Evolutionary conservation across 1,140 invertebrate genomes (phyloP), one percentile per base, ranked within the genome.

Genomic region (Bombus confusus): DNA sequence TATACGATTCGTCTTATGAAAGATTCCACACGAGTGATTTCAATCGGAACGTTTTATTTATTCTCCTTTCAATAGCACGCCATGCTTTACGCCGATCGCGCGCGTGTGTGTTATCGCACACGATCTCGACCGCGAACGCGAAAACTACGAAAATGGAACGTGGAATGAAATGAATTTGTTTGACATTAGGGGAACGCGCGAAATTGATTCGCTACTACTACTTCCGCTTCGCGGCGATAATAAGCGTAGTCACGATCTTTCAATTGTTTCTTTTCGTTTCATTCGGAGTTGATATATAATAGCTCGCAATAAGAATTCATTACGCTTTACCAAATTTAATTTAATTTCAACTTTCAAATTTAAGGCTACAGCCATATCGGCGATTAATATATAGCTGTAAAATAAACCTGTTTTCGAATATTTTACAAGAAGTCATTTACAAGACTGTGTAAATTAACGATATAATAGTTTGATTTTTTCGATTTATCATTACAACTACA

Each of bases 61-160:
- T 85, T 15, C 25, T 62, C 22, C 69, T 52, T 41, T 39, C 37
- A n/a, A 18, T 22, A 13, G 13, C 10, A 9, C 15, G 37, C 13
- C 12, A 34, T 25, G 22, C 13, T 39, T 43, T 69, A 31, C 18
- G 47, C 47, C 47, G 47, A 22, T 52, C 6, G 47, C 18, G 18
- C 6, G 47, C 18, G 18, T 52, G 47, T 52, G 47, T 22, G 22
- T 69, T 22, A 37, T 37, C 39, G 39, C 12, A 13, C 25, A 68
- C 10, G 22, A 15, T 8, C 28, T 28, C 34, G 64, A 6, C 37
- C 39, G 25, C 34, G 47, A 68, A 52, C 34, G 34, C 6, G 59
- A 68, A 75, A 71, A 71, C 66, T 68, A 57, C 39, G 62, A 43
- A 83, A 83, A 77, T 57, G 64, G 81, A 77, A 47, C 73, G n/a